Evolutionary conservation across 2,797 vertebrate genomes (phyloP).

Genomic region (Melanotaenia maccullochi): DNA sequence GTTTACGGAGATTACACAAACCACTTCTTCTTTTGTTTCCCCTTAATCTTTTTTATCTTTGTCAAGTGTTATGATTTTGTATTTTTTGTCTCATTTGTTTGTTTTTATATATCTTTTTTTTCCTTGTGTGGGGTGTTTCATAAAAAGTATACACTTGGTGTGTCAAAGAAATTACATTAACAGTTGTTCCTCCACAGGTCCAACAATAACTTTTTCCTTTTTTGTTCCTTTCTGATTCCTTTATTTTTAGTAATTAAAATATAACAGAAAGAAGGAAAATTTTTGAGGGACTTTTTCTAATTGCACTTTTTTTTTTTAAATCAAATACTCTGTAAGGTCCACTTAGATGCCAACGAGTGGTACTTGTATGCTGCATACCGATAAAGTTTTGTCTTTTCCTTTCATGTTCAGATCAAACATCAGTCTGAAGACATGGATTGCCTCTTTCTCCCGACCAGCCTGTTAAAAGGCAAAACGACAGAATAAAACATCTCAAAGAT

Average conservation of each 20-base stretch:
- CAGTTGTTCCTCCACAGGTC: too few species aligned
- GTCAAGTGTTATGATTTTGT: not conserved
- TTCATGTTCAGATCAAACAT: constrained; percentile 79
- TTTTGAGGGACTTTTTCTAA: too few species aligned
- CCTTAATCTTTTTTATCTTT: not conserved
- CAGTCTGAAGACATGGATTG: constrained; percentile 74
- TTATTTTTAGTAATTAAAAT: too few species aligned
- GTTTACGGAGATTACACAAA: not conserved
- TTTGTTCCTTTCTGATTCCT: too few species aligned
- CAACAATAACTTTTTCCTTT: too few species aligned
- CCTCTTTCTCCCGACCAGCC: constrained; percentile 74
- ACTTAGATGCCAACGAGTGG: not conserved
- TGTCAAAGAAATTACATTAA: not conserved
- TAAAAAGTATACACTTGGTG: not conserved
- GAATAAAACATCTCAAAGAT: not conserved
- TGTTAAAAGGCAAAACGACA: constrained; percentile 40
- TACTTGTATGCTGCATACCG: constrained; percentile 50
- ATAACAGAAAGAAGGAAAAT: too few species aligned
- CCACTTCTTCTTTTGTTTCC: constrained; percentile 3
- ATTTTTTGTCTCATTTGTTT: not conserved
- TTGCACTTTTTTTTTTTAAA: not conserved
- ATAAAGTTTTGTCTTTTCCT: constrained; percentile 58
- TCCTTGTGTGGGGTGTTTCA: not conserved
- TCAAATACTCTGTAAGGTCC: not conserved
- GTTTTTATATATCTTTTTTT: too few species aligned